Conservation (phyloP, 2,113 vertebrate genomes). For the Mugil cephalus region DNA sequence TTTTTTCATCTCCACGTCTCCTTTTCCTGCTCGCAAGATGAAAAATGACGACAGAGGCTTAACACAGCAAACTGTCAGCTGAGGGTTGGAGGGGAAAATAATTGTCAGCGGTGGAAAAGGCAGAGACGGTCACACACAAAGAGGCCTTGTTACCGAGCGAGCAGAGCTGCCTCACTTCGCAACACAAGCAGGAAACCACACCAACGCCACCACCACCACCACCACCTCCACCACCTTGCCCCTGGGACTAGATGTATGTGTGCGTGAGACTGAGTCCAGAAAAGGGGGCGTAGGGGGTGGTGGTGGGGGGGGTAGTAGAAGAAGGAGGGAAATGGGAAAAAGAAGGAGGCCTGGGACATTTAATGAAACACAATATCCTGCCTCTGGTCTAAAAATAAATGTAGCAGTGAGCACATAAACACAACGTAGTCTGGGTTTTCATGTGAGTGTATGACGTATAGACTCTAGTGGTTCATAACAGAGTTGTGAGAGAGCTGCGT, state of each 20-base stretch:
- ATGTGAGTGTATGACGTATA: conserved; percentile 32
- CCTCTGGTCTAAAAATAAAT: conserved; percentile 83
- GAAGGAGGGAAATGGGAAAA: conserved; percentile 17
- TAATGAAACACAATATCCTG: conserved; percentile 79
- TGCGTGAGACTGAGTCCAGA: conserved; percentile 13
- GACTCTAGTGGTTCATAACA: neutral
- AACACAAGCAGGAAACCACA: conserved; percentile 77
- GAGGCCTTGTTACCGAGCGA: conserved; percentile 70
- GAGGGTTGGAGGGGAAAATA: conserved; percentile 72
- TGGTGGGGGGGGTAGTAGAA: conserved; percentile 18
- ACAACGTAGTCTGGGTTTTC: conserved; percentile 25
- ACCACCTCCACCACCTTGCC: conserved; percentile 57
- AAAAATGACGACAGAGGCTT: conserved; percentile 54
- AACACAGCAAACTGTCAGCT: conserved; percentile 59
- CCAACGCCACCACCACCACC: conserved; percentile 54
- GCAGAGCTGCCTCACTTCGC: conserved; percentile 70
- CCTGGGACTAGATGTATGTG: conserved; percentile 34
- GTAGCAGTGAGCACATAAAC: conserved; percentile 60
- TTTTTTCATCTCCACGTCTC: neutral
- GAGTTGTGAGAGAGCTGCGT: conserved; percentile 29
- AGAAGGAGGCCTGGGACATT: conserved; percentile 65
- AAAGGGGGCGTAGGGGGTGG: neutral
- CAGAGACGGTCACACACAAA: conserved; percentile 69
- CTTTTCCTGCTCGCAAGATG: conserved; percentile 6
- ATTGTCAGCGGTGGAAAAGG: conserved; percentile 55